Base-by-base conservation (phyloP, 2,113 vertebrate species). In the Nesospiza acunhae region DNA sequence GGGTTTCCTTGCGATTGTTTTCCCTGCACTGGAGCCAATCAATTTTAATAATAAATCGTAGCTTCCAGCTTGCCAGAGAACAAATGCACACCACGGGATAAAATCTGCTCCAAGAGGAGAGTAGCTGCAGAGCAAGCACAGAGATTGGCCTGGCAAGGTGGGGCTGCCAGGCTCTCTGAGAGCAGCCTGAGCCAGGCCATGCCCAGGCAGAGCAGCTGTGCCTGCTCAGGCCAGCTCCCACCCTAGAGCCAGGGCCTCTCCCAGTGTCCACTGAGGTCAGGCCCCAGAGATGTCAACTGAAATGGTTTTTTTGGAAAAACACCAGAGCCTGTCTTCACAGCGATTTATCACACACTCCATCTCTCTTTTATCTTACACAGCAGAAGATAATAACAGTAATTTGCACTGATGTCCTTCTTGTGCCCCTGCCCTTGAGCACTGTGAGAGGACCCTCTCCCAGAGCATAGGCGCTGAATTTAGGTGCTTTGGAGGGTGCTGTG, bases 31-130 rank as follows among this genome's bases (percentile, higher is more conserved):
- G 74, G 47, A 96, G 90, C 88, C 41, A 90, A 97, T 97, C 94
- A 93, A 97, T 96, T 96, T 96, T 96, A 96, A 96, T 95, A 97
- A 97, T 96, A 95, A 96, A 97, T 96, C 50, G 80, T 59, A 94
- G 88, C 96, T 95, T 89, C 77, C 86, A 95, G 88, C 79, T 92
- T 92, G 88, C 93, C 86, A 76, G 89, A 70, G 85, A 95, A 78
- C 85, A 96, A 91, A 96, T 90, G 94, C 23, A 70, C 44, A 46
- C 41, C 62, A 27, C 0, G 6, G 82, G 83, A 92, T 79, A 86
- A 75, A 89, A 86, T n/a, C 72, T 47, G 33, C 70, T 91, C 74
- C 41, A 46, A 3, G 3, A 3, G 1, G 60, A 68, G 79, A 83
- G 30, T 1, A 42, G 58, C 14, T 21, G 20, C 78, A 42, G 84